Conservation (phyloP, 1,140 invertebrate species). For the Psilanteris sp. region DNA sequence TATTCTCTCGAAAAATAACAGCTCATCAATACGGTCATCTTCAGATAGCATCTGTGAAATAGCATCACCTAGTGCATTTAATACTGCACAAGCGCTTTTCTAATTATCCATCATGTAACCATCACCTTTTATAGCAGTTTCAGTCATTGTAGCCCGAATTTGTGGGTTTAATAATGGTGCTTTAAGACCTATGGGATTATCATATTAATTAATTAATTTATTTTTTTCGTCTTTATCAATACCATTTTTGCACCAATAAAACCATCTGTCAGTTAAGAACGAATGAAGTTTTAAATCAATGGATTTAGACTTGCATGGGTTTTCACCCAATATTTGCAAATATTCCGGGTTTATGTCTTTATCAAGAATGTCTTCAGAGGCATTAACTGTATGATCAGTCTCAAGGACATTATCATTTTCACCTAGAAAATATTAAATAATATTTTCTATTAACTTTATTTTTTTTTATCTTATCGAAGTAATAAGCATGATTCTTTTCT, state of each 20-base stretch:
- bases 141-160: neutral
- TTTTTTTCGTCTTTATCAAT: constrained; percentile 5
- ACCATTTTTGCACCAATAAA: constrained; percentile 7
- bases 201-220: constrained; percentile 5
- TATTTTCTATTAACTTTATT: too few species aligned
- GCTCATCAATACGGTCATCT: constrained; percentile 4
- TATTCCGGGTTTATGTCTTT: constrained; percentile 4
- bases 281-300: neutral
- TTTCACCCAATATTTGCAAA: constrained; percentile 6
- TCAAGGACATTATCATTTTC: too few species aligned
- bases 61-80: constrained; percentile 15
- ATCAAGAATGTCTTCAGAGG: too few species aligned
- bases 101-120: constrained; percentile 7
- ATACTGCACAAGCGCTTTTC: neutral
- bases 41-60: constrained; percentile 8
- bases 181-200: neutral
- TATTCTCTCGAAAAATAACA: constrained; percentile 17
- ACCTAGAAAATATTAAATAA: too few species aligned
- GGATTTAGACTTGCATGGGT: constrained; percentile 1
- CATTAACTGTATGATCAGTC: too few species aligned
- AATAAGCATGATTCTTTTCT: too few species aligned
- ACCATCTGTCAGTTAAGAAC: constrained; percentile 2
- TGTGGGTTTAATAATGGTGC: constrained; percentile 15
- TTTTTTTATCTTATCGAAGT: too few species aligned
- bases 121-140: neutral